Percentiles rank a stretch among this genome's conserved stretches.
These are phyloP conservation scores for Ophraella communa DNA, from an alignment of 2,888 invertebrate species.

Conservation along the genomic window DNA sequence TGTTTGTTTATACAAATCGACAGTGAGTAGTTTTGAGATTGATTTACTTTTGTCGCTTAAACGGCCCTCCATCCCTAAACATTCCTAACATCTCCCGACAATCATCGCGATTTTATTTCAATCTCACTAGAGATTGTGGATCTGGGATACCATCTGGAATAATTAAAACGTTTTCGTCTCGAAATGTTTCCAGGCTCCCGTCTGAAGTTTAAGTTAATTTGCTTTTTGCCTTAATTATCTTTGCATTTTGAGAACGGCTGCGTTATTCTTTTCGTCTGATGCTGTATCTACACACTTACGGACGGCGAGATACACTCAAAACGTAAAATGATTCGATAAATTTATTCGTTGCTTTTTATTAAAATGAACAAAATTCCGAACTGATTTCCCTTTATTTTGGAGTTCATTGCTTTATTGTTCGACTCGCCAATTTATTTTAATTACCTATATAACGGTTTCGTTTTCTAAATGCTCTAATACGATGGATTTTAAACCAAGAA, in stretches of 20 bases:
- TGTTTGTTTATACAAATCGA: no score
- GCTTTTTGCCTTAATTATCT: conserved; percentile 31
- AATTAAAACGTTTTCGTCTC: conserved; percentile 49
- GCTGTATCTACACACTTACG: conserved; percentile 4
- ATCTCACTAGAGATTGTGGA: conserved; percentile 28
- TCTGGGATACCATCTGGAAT: conserved; percentile 42
- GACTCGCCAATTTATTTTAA: not conserved
- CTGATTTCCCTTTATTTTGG: not conserved
- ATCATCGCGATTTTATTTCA: conserved; percentile 32
- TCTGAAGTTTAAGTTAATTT: conserved; percentile 26
- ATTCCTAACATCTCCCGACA: conserved; percentile 16
- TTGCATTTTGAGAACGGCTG: conserved; percentile 27
- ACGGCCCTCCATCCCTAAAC: not conserved
- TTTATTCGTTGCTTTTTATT: not conserved
- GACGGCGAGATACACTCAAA: not conserved
- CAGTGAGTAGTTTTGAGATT: conserved; percentile 4
- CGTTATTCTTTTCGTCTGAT: conserved; percentile 22
- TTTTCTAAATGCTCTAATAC: no score
- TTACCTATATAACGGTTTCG: no score
- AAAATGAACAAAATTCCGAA: not conserved
- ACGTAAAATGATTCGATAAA: not conserved
- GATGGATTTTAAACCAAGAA: no score
- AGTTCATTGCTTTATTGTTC: not conserved
- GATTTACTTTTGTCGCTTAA: conserved; percentile 14
- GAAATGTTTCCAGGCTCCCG: conserved; percentile 36